A percentile compares a stretch with the other conserved stretches of the same genome.
These are phyloP conservation scores for Paedocypris sp. DNA, from an alignment of 2,113 vertebrate genomes.

Conservation along the genomic window DNA sequence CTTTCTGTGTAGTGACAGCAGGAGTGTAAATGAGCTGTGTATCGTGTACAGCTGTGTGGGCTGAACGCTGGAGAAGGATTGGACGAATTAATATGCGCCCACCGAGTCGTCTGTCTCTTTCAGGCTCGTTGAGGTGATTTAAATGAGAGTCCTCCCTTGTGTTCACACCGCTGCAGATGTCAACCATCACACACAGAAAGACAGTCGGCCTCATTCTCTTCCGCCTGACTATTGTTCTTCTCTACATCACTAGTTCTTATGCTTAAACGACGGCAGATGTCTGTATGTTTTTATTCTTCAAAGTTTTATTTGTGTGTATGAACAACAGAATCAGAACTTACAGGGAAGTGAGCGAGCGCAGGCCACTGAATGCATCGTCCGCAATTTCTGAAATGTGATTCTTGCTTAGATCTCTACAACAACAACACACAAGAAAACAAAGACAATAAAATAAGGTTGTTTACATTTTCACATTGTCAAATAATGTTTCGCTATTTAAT, in stretches of 20 bases:
- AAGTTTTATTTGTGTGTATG: background rate
- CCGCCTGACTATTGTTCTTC: too few relatives aligned
- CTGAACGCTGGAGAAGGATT: background rate
- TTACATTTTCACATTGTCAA: background rate
- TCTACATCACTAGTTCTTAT: too few relatives aligned
- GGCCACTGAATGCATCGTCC: conserved; percentile 86
- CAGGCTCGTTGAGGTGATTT: conserved; percentile 21
- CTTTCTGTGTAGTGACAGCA: conserved; percentile 5
- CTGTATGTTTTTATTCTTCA: too few relatives aligned
- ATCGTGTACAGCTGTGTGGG: conserved; percentile 13
- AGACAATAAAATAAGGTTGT: background rate
- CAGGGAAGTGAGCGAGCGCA: conserved; percentile 93
- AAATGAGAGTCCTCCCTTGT: conserved; percentile 19
- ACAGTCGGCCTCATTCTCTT: conserved; percentile 6
- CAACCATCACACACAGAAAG: conserved; percentile 1
- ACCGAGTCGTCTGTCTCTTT: background rate
- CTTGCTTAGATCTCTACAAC: conserved; percentile 94
- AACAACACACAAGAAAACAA: conserved; percentile 5
- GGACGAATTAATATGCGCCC: conserved; percentile 22
- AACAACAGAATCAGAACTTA: conserved; percentile 63
- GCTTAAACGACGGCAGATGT: too few relatives aligned
- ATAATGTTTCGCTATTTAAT: background rate
- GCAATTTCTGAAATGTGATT: conserved; percentile 97
- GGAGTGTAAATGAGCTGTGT: conserved; percentile 24
- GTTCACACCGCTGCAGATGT: conserved; percentile 15